Conservation (phyloP, 1,140 invertebrate genomes). For the Marisa cornuarietis region DNA sequence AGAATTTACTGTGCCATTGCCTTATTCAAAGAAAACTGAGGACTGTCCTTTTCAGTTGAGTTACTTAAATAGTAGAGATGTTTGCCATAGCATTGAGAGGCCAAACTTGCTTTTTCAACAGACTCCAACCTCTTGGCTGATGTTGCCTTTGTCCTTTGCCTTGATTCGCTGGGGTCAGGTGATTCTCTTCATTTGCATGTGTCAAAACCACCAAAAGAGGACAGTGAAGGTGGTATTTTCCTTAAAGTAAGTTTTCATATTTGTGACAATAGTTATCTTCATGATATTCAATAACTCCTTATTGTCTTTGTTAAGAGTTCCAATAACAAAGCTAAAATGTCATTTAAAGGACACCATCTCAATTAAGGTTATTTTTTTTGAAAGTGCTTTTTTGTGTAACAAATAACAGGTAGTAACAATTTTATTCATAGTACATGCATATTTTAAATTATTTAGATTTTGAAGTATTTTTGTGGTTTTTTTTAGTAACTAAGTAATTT, state of each 20-base stretch:
- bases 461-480: not conserved
- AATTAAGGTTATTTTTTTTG: not conserved
- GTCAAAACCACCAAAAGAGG: constrained; percentile 93
- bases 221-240: constrained; percentile 77
- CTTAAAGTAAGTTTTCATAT: constrained; percentile 69
- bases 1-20: no score
- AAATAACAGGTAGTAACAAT: no score
- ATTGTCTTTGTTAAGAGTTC: no score
- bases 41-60: no score
- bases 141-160: constrained; percentile 84
- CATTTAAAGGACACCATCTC: not conserved
- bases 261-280: no score
- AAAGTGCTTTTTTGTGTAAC: not conserved
- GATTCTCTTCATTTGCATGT: constrained; percentile 87
- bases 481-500: not conserved
- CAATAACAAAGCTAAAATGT: no score
- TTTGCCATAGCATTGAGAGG: not conserved
- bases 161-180: constrained; percentile 83
- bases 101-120: constrained; percentile 41
- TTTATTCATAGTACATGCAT: no score
- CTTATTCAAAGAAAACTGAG: no score
- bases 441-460: not conserved
- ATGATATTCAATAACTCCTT: no score
- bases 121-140: constrained; percentile 74
- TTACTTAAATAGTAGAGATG: not conserved